Conservation (phyloP, 2,797 vertebrate species). For the Semaprochilodus insignis region DNA sequence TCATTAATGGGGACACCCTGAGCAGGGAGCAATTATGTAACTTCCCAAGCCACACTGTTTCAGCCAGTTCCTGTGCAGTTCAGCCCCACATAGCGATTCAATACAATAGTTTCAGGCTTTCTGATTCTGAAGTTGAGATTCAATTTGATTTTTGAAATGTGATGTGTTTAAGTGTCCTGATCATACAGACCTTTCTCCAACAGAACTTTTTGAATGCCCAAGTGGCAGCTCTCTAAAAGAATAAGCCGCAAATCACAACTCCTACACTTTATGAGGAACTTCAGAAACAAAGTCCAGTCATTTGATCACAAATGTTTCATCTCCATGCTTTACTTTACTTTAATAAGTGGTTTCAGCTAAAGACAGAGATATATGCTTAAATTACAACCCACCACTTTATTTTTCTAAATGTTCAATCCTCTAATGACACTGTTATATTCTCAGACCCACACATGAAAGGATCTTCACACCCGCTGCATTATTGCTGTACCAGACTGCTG, state of each 20-base stretch:
- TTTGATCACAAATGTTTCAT: not conserved
- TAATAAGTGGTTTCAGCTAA: no score
- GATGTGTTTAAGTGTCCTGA: no score
- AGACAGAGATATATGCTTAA: no score
- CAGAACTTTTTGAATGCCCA: not conserved
- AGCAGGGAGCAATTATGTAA: not conserved
- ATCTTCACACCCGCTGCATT: not conserved
- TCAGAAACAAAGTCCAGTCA: no score
- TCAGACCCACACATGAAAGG: not conserved
- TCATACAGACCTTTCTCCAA: no score
- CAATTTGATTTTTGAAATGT: not conserved
- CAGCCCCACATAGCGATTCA: not conserved
- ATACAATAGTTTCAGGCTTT: not conserved
- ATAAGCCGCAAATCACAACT: no score
- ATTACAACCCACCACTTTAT: not conserved
- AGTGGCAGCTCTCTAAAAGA: not conserved
- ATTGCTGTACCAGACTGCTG: no score
- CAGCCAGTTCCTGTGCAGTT: not conserved
- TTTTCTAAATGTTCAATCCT: no score
- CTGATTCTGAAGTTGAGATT: not conserved
- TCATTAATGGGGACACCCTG: not conserved
- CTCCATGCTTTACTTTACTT: no score
- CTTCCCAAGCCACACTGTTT: not conserved
- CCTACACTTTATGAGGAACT: not conserved
- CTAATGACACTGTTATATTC: not conserved